phyloP scores from a whole-genome alignment of 2,113 vertebrate genomes.

The Caranx melampygus region DNA sequence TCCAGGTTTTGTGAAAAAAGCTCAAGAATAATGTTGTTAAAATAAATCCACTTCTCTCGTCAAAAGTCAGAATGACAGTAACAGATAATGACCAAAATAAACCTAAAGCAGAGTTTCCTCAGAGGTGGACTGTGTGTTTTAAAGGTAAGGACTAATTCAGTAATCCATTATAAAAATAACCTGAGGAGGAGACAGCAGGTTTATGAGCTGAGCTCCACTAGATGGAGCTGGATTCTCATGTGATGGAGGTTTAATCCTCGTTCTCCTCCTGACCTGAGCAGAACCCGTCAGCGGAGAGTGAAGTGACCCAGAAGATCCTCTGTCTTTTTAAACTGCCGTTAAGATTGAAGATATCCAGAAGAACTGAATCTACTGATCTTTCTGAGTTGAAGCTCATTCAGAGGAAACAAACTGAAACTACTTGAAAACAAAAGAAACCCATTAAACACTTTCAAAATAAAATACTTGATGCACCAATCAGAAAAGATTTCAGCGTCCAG shows the following conservation, averaged over 20 bases:
- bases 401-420: too few relatives aligned
- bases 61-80: background rate
- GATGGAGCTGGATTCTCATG: slow-evolving; percentile 54
- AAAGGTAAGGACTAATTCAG: background rate
- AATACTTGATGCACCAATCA: too few relatives aligned
- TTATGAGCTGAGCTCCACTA: slow-evolving; percentile 40
- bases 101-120: background rate
- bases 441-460: background rate
- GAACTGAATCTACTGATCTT: background rate
- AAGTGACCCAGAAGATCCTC: background rate
- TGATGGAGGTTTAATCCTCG: background rate
- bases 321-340: background rate
- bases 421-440: too few relatives aligned
- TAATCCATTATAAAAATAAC: background rate
- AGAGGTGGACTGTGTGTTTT: background rate
- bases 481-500: too few relatives aligned
- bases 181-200: too few relatives aligned
- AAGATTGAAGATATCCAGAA: background rate
- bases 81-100: background rate
- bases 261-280: background rate
- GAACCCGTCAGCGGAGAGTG: background rate
- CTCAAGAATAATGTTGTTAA: too few relatives aligned
- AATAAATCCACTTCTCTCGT: too few relatives aligned
- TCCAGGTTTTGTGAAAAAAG: too few relatives aligned
- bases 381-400: too few relatives aligned